Percentiles rank a stretch among this genome's conserved stretches.
Evolutionary conservation across 2,113 vertebrate species (phyloP).

Genomic region (Centropristis striata): DNA sequence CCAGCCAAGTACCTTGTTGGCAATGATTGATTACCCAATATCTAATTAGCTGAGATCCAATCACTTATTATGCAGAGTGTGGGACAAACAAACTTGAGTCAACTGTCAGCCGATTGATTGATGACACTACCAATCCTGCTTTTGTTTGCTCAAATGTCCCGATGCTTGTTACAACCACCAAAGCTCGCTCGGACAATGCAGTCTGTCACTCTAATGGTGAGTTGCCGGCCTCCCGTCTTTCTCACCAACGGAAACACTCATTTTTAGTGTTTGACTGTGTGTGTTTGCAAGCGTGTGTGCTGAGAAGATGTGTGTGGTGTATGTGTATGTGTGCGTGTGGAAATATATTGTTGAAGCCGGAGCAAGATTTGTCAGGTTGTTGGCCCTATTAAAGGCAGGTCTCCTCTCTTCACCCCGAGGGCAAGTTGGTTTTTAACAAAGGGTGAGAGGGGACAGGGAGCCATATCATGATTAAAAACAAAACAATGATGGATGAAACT

Average conservation of each 20-base stretch:
- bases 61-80: constrained; percentile 99
- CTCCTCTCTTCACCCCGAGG: constrained; percentile 77
- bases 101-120: constrained; percentile 97
- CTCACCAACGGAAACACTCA: constrained; percentile 75
- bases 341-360: constrained; percentile 78
- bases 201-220: constrained; percentile 92
- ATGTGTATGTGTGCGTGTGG: constrained; percentile 16
- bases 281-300: neutral
- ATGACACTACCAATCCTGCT: constrained; percentile 96
- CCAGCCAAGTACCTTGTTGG: constrained; percentile 95
- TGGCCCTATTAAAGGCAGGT: constrained; percentile 82
- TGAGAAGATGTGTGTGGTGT: neutral
- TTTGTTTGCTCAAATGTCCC: constrained; percentile 97
- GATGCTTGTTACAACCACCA: constrained; percentile 98
- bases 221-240: constrained; percentile 74
- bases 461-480: constrained; percentile 77
- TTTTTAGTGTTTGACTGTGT: constrained; percentile 55
- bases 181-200: constrained; percentile 93
- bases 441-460: constrained; percentile 50
- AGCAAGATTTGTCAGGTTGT: constrained; percentile 86
- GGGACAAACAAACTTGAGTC: constrained; percentile 99
- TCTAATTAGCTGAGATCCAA: constrained; percentile 99
- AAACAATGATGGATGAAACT: constrained; percentile 84
- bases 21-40: constrained; percentile 99
- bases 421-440: constrained; percentile 70